phyloP scores from a whole-genome alignment of 2,888 invertebrate species.

The Agonopterix arenella region DNA sequence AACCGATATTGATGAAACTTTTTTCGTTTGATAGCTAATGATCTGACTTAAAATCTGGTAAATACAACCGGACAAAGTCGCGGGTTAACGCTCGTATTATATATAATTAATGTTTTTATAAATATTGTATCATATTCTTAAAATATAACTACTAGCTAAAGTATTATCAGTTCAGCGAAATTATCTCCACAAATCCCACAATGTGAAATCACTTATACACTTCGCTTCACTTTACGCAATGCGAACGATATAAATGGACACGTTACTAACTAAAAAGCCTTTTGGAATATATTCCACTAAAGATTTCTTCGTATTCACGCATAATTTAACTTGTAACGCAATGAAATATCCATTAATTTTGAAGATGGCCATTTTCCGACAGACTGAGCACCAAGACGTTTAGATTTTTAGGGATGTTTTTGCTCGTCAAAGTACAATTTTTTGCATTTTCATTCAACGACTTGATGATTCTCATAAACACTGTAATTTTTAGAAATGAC shows the following conservation, averaged over 20 bases:
- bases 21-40: no score
- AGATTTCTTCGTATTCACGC: conserved; percentile 54
- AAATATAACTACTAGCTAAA: no score
- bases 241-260: conserved; percentile 19
- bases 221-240: not conserved
- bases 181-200: not conserved
- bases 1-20: no score
- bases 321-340: conserved; percentile 68
- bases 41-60: no score
- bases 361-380: conserved; percentile 66
- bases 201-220: not conserved
- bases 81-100: no score
- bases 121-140: no score
- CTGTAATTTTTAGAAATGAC: no score
- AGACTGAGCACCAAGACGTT: conserved; percentile 50
- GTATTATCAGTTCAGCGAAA: no score
- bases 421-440: conserved; percentile 30
- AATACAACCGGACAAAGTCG: no score
- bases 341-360: conserved; percentile 73
- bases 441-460: conserved; percentile 25
- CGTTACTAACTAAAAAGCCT: conserved; percentile 26
- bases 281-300: conserved; percentile 27
- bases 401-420: conserved; percentile 41
- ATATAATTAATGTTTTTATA: no score
- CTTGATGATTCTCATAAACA: not conserved